Percentiles rank a stretch among this genome's conserved stretches.
Conservation (phyloP, 2,797 vertebrate species). For the Sebastes alutus region DNA sequence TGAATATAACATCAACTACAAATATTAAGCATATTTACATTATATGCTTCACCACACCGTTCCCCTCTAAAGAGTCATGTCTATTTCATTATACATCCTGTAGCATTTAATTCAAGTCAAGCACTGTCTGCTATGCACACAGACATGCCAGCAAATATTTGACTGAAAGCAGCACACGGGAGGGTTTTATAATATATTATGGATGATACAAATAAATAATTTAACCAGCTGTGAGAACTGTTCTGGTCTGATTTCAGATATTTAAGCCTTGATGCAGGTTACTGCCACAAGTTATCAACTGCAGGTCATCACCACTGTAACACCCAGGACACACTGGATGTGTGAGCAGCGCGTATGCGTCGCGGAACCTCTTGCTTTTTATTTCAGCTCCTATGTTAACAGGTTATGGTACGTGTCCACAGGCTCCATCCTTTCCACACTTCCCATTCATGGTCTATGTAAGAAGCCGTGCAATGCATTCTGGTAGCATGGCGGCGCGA, state of each 20-base stretch:
- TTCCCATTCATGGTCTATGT: too few species aligned
- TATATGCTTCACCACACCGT: neutral
- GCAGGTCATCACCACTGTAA: neutral
- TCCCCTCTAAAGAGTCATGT: neutral
- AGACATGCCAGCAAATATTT: conserved; percentile 16
- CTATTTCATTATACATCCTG: conserved; percentile 1
- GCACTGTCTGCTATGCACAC: neutral
- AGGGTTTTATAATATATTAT: conserved; percentile 20
- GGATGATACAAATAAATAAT: conserved; percentile 26
- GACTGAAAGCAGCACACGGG: neutral
- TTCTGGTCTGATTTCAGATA: neutral
- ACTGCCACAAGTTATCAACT: neutral
- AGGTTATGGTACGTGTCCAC: too few species aligned
- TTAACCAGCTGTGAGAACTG: conserved; percentile 15
- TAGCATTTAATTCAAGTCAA: conserved; percentile 4
- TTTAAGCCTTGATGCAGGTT: neutral
- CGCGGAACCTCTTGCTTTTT: too few species aligned
- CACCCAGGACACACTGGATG: rapidly evolving
- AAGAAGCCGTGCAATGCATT: too few species aligned
- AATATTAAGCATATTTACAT: neutral
- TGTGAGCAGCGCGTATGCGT: too few species aligned
- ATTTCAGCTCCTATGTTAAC: too few species aligned
- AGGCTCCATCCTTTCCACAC: too few species aligned
- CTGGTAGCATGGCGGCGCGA: too few species aligned
- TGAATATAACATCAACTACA: neutral